A percentile compares a stretch with the other conserved stretches of the same genome.
Conservation (phyloP, 2,113 vertebrate genomes). For the Psettodes erumei region DNA sequence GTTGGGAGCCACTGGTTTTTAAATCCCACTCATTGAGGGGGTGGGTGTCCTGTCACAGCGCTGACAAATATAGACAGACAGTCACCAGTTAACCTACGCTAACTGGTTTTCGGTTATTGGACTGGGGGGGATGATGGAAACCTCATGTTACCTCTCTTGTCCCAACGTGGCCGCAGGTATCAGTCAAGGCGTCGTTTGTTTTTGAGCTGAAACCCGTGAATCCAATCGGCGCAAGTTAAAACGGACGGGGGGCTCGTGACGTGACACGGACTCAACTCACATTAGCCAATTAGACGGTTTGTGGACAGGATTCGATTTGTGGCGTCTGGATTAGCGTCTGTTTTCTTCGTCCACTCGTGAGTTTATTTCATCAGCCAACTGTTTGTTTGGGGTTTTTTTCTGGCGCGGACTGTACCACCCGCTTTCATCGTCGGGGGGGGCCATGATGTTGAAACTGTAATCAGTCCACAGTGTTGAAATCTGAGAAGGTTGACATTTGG, state of each 20-base stretch:
- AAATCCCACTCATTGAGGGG: constrained; percentile 1
- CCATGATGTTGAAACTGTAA: constrained; percentile 24
- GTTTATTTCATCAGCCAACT: not conserved
- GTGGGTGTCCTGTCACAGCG: not conserved
- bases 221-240: constrained; percentile 28
- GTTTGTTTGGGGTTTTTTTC: not conserved
- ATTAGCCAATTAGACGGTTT: not conserved
- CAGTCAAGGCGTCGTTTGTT: constrained; percentile 55
- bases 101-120: not conserved
- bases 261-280: constrained; percentile 28
- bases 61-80: not conserved
- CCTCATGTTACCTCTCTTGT: constrained; percentile 17
- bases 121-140: constrained; percentile 23
- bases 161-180: constrained; percentile 7
- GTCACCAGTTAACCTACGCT: not conserved
- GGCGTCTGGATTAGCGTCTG: not conserved
- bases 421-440: too few relatives aligned
- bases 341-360: not conserved
- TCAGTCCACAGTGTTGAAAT: constrained; percentile 37
- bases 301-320: not conserved
- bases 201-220: constrained; percentile 27
- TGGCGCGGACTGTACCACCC: not conserved
- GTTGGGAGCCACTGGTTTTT: constrained; percentile 2
- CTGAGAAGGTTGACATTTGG: constrained; percentile 32
- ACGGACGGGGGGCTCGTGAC: not conserved